These are phyloP conservation scores for Xerus inauris DNA, from an alignment of 2,113 vertebrate genomes.

Conservation along the genomic window DNA sequence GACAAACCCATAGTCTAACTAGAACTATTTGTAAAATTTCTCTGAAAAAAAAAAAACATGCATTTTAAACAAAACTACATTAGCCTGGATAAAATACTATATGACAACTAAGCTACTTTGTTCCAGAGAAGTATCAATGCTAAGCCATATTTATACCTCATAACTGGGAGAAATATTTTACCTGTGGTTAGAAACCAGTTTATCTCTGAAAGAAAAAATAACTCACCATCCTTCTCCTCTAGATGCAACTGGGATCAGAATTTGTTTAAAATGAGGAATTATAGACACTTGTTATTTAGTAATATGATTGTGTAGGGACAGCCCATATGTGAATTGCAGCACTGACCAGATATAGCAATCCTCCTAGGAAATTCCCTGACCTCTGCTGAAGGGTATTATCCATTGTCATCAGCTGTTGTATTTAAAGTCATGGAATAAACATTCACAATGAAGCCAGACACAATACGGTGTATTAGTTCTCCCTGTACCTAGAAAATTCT, in stretches of 20 bases:
- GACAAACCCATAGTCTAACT: not conserved
- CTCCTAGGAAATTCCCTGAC: not conserved
- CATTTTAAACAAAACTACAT: not conserved
- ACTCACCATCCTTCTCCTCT: fast-evolving
- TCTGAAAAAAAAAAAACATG: not conserved
- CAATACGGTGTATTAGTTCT: not conserved
- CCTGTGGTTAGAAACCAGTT: not conserved
- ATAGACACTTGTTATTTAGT: not conserved
- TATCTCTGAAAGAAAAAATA: not conserved
- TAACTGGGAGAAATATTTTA: not conserved
- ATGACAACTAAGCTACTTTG: not conserved
- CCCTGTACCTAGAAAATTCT: not conserved
- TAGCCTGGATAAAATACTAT: not conserved
- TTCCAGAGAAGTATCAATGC: not conserved
- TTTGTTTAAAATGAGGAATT: not conserved
- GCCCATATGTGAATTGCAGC: not conserved
- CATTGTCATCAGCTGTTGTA: not conserved
- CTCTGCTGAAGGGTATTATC: not conserved
- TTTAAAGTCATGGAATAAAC: not conserved
- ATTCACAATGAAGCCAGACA: not conserved
- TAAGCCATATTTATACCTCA: not conserved
- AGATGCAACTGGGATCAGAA: not conserved
- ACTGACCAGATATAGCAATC: not conserved
- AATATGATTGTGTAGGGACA: not conserved
- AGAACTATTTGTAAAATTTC: not conserved